Base-by-base conservation (phyloP, 2,113 vertebrate genomes). In the Brachirus orientalis region DNA sequence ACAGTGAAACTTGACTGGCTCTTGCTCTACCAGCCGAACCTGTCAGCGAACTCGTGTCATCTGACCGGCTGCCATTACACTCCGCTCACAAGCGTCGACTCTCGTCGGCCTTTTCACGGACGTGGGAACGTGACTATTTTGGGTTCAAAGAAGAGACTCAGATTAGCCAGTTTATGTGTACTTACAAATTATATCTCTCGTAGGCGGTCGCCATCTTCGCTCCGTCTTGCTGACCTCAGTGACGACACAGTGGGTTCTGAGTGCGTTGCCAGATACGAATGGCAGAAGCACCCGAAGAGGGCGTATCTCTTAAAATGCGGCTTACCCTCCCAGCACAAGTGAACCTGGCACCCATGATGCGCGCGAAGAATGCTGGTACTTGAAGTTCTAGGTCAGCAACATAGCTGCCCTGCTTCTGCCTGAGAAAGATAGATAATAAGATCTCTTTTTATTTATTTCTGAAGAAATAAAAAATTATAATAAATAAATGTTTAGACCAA, bases 131-230 rank as follows among this genome's bases (percentile, higher is more conserved):
- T 8, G 7, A 45, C 14, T 1, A 1, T 2, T n/a, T n/a, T 3
- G 16, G 14, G 8, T 1, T 9, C 6, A 14, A 10, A 16, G 47
- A 43, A 59, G 3, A 9, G 10, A 43, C 38, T 10, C 6, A 1
- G 0, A 22, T 9, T 11, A 17, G 48, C 33, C 14, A 8, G 12
- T 33, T 22, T 69, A 11, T 18, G 4, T 44, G 17, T 89, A 94
- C 92, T 94, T 84, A 94, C 92, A 94, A 86, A 86, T 93, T 94
- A 75, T 92, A 94, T 85, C 92, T 90, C 68, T 93, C 90, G 80
- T 91, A 94, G 79, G 89, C 85, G 22, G 89, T 90, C 90, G 92
- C 92, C 93, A 94, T 94, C 89, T 93, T 93, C 81, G 76, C 84
- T 91, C 83, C 71, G 79, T 90, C 56, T 79, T 56, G 20, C 79